A percentile compares a stretch with the other conserved stretches of the same genome.
Conservation (phyloP, 2,888 invertebrate species). For the Dynastes maya region DNA sequence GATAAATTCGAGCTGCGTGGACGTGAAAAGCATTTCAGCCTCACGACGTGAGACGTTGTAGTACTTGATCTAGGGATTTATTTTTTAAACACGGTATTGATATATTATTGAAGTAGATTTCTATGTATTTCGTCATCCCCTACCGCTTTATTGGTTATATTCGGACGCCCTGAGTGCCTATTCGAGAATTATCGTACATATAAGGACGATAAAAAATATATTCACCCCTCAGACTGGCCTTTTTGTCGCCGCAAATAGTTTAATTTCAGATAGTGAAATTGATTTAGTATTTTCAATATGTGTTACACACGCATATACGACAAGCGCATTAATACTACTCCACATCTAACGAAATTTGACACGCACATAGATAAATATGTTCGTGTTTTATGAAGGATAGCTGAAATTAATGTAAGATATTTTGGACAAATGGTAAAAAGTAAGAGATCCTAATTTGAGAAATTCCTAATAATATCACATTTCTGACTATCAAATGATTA, state of each 20-base stretch:
- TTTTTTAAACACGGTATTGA: conserved; percentile 49
- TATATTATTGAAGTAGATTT: conserved; percentile 59
- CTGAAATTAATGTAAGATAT: too few relatives aligned
- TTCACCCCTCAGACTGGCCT: conserved; percentile 43
- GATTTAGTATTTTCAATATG: conserved; percentile 13
- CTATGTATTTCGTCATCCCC: conserved; percentile 56
- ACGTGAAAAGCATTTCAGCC: conserved; percentile 13
- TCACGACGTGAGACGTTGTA: neutral
- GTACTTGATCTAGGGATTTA: conserved; percentile 32
- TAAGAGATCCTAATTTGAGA: too few relatives aligned
- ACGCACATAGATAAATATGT: neutral
- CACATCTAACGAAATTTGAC: neutral
- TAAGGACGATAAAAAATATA: conserved; percentile 39
- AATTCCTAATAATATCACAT: too few relatives aligned
- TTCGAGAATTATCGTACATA: conserved; percentile 48
- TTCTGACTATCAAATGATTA: too few relatives aligned
- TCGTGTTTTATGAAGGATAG: neutral
- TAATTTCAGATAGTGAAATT: conserved; percentile 36
- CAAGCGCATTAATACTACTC: neutral
- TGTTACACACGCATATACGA: neutral
- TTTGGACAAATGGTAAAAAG: too few relatives aligned
- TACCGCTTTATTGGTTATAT: conserved; percentile 56
- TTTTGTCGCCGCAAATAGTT: conserved; percentile 19
- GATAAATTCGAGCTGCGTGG: conserved; percentile 20
- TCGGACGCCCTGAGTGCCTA: conserved; percentile 49